Conservation (phyloP, 2,113 vertebrate species). For the Calidris pugnax region DNA sequence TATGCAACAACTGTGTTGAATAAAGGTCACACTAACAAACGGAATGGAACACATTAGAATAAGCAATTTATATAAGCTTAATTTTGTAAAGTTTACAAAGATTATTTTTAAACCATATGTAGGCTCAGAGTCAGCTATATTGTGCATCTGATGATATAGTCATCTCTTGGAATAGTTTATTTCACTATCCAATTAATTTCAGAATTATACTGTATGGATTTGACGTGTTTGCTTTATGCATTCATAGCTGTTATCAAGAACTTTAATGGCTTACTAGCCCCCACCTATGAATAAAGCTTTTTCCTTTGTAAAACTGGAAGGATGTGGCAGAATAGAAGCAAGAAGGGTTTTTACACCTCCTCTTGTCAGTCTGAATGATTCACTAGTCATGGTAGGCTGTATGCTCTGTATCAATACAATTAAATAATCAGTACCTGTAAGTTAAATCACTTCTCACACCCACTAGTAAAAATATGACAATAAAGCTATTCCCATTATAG, state of each 20-base stretch:
- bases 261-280: conserved; percentile 50
- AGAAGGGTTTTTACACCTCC: conserved; percentile 71
- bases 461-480: conserved; percentile 79
- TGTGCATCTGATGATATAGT: conserved; percentile 1
- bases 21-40: conserved; percentile 64
- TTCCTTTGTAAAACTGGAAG: conserved; percentile 56
- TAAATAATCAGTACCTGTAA: conserved; percentile 83
- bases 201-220: conserved; percentile 40
- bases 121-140: conserved; percentile 27
- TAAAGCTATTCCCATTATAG: conserved; percentile 75
- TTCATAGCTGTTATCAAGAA: conserved; percentile 55
- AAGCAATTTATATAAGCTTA: conserved; percentile 15
- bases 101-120: conserved; percentile 43
- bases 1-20: conserved; percentile 62
- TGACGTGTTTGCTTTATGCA: conserved; percentile 49
- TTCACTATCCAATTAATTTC: conserved; percentile 59
- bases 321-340: conserved; percentile 65
- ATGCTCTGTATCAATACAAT: conserved; percentile 78
- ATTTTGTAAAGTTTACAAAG: conserved; percentile 51
- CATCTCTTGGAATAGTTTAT: conserved; percentile 24
- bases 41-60: conserved; percentile 6
- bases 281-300: conserved; percentile 55
- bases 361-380: conserved; percentile 79
- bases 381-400: conserved; percentile 71
- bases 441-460: conserved; percentile 79